Evolutionary conservation across 2,888 invertebrate species (phyloP).

Genomic region (Prosopocoilus inquinatus): DNA sequence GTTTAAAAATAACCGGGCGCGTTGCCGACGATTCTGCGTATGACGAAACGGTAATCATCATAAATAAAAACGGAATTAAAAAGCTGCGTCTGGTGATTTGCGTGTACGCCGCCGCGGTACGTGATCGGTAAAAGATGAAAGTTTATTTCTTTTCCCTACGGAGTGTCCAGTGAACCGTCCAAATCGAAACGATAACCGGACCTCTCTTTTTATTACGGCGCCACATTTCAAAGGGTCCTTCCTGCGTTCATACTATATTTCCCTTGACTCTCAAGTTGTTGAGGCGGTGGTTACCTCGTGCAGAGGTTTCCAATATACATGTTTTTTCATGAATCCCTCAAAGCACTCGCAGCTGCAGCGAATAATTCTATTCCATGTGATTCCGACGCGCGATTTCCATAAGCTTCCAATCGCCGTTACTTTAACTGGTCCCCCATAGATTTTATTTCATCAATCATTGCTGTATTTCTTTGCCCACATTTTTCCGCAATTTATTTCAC

Average conservation of each 20-base stretch:
- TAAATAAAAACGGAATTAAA: too few species aligned
- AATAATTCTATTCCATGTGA: slow-evolving; percentile 10
- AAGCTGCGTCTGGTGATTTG: too few species aligned
- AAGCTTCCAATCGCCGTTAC: slow-evolving; percentile 19
- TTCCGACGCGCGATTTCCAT: slow-evolving; percentile 12
- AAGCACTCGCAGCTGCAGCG: slow-evolving; percentile 5
- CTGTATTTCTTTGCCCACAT: slow-evolving; percentile 30
- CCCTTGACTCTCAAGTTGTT: slow-evolving; percentile 31
- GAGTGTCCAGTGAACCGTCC: slow-evolving; percentile 33
- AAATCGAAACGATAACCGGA: slow-evolving; percentile 37
- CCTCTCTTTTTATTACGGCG: slow-evolving; percentile 33
- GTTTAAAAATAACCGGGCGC: too few species aligned
- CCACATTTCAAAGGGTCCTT: slow-evolving; percentile 32
- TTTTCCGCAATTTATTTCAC: slow-evolving; percentile 15
- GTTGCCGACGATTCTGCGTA: too few species aligned
- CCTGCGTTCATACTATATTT: slow-evolving; percentile 30
- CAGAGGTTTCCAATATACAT: slow-evolving; percentile 20
- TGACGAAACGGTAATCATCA: too few species aligned
- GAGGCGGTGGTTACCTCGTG: slow-evolving; percentile 26
- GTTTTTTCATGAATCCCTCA: not conserved
- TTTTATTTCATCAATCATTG: slow-evolving; percentile 29
- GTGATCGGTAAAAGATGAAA: slow-evolving; percentile 31
- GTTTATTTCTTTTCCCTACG: slow-evolving; percentile 31
- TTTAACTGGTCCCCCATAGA: slow-evolving; percentile 20
- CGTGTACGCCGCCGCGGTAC: slow-evolving; percentile 5